Conservation (phyloP, 2,888 invertebrate species). For the Spodoptera exigua region DNA sequence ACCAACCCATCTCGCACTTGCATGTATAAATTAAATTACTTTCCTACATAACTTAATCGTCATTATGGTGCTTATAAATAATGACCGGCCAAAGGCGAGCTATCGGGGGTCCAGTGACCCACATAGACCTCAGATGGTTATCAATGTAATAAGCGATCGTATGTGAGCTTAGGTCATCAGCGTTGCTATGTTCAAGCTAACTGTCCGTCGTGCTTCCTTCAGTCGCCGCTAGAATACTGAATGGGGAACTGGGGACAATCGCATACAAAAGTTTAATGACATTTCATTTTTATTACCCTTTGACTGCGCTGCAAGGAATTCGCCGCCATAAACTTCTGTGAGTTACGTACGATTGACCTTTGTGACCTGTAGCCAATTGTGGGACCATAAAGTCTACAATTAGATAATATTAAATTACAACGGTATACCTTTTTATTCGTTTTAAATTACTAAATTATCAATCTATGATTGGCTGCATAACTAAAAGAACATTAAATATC, state of each 20-base stretch:
- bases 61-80: slow-evolving; percentile 32
- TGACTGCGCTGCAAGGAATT: slow-evolving; percentile 7
- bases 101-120: slow-evolving; percentile 45
- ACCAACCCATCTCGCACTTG: too few species aligned
- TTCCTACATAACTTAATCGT: too few species aligned
- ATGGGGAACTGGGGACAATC: slow-evolving; percentile 52
- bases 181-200: slow-evolving; percentile 70
- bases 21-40: too few species aligned
- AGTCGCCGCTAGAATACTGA: slow-evolving; percentile 64
- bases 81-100: slow-evolving; percentile 19
- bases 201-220: slow-evolving; percentile 70
- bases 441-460: too few species aligned
- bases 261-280: slow-evolving; percentile 50
- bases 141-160: slow-evolving; percentile 42
- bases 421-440: too few species aligned
- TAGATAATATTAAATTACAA: too few species aligned
- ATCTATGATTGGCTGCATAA: too few species aligned
- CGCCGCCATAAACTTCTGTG: neutral
- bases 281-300: slow-evolving; percentile 10
- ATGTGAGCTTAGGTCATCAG: slow-evolving; percentile 67
- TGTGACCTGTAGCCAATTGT: too few species aligned
- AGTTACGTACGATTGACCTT: too few species aligned
- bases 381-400: too few species aligned
- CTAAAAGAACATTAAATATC: too few species aligned
- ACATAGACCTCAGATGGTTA: slow-evolving; percentile 38